A percentile compares a stretch with the other conserved stretches of the same genome.
Evolutionary conservation across 2,888 invertebrate species (phyloP).

Genomic region (Mythimna loreyi): DNA sequence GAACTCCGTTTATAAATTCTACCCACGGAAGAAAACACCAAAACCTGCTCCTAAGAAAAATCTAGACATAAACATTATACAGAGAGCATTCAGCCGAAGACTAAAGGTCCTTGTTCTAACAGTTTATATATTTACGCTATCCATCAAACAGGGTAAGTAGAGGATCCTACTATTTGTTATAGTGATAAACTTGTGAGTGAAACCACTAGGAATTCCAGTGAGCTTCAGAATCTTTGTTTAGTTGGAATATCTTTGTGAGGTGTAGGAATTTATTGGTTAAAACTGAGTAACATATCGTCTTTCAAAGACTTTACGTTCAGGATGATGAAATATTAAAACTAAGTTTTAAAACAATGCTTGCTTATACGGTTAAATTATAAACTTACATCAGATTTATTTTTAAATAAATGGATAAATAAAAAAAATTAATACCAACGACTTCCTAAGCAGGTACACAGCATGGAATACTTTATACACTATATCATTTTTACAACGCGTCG

Average conservation of each 20-base stretch:
- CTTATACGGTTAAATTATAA: no score
- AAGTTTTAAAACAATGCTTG: no score
- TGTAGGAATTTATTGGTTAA: slow-evolving; percentile 3
- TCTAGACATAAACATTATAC: slow-evolving; percentile 36
- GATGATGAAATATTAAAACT: no score
- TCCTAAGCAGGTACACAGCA: no score
- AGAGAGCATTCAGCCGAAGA: slow-evolving; percentile 44
- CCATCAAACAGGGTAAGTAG: slow-evolving; percentile 66
- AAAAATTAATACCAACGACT: no score
- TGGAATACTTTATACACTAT: no score
- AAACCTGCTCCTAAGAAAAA: slow-evolving; percentile 14
- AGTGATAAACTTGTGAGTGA: slow-evolving; percentile 64
- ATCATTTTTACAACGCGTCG: no score
- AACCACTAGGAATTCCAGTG: slow-evolving; percentile 21
- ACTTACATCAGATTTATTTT: no score
- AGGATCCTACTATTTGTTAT: slow-evolving; percentile 67
- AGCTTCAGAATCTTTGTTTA: slow-evolving; percentile 32
- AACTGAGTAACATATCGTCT: no score
- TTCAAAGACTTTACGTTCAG: no score
- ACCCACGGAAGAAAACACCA: slow-evolving; percentile 2
- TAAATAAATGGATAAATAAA: no score
- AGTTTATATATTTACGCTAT: slow-evolving; percentile 75
- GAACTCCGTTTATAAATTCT: neutral
- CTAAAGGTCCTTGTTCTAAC: slow-evolving; percentile 61
- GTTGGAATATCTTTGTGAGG: slow-evolving; percentile 26